Percentiles rank a stretch among this genome's conserved stretches.
Evolutionary conservation across 23 tunicate species (phyloP).

Genomic region (Styela plicata): DNA sequence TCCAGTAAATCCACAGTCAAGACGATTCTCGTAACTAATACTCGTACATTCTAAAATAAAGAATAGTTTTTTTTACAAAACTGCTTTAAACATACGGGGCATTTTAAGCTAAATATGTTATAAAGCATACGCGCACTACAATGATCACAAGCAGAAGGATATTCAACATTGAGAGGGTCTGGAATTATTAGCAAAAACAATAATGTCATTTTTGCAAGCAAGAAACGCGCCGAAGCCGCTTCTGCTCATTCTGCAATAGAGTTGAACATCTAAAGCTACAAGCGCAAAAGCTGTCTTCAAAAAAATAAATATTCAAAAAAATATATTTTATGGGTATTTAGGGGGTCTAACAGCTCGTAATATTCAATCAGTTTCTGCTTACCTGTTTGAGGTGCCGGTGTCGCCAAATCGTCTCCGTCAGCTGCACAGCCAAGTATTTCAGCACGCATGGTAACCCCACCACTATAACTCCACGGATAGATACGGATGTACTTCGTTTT

Average conservation of each 20-base stretch:
- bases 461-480: constrained; percentile 39
- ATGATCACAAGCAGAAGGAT: too few relatives aligned
- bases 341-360: neutral
- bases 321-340: too few relatives aligned
- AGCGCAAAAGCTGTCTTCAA: too few relatives aligned
- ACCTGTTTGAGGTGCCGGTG: constrained; percentile 32
- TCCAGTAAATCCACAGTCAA: constrained; percentile 88
- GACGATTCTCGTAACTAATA: constrained; percentile 45
- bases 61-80: neutral
- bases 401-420: constrained; percentile 54
- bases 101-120: too few relatives aligned
- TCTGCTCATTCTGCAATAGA: too few relatives aligned
- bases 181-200: too few relatives aligned
- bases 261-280: too few relatives aligned
- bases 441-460: constrained; percentile 47
- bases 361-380: neutral
- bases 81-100: neutral
- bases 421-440: constrained; percentile 86
- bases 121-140: too few relatives aligned
- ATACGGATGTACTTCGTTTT: constrained; percentile 70
- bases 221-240: too few relatives aligned
- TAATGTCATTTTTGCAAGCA: too few relatives aligned
- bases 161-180: too few relatives aligned
- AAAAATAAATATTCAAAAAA: too few relatives aligned
- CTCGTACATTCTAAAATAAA: constrained; percentile 52